phyloP scores from a whole-genome alignment of 2,888 invertebrate genomes.

The Onthophagus sagittarius region DNA sequence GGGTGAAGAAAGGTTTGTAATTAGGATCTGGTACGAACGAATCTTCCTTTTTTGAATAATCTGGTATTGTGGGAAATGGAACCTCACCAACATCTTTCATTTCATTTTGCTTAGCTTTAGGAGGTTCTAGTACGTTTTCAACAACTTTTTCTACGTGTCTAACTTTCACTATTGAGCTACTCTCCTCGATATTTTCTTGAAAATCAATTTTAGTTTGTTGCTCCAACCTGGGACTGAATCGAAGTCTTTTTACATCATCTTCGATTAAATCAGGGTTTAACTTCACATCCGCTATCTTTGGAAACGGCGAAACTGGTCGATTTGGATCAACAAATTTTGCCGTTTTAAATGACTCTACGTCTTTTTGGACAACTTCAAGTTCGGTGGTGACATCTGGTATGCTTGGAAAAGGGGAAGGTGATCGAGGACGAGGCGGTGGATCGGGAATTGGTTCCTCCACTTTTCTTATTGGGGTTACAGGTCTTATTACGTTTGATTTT shows the following conservation, averaged over 20 bases:
- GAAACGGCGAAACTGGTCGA: conserved; percentile 39
- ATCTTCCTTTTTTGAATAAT: conserved; percentile 29
- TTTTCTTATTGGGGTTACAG: conserved; percentile 23
- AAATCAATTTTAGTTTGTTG: conserved; percentile 3
- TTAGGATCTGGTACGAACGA: not conserved
- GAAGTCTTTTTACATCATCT: conserved; percentile 36
- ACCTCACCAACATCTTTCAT: not conserved
- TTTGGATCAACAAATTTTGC: conserved; percentile 22
- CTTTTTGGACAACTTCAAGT: conserved; percentile 30
- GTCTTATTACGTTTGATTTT: conserved; percentile 17
- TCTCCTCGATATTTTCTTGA: not conserved
- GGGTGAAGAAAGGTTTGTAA: conserved; percentile 33
- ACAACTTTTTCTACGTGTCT: not conserved
- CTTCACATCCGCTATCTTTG: conserved; percentile 39
- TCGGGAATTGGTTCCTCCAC: conserved; percentile 4
- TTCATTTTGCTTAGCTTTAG: not conserved
- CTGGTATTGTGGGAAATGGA: conserved; percentile 39
- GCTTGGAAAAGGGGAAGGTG: conserved; percentile 41
- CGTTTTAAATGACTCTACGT: conserved; percentile 31
- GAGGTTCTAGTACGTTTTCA: not conserved
- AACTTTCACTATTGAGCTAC: not conserved
- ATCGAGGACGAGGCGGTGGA: conserved; percentile 10
- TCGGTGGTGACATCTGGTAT: conserved; percentile 40
- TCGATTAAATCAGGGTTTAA: conserved; percentile 42
- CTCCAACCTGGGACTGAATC: conserved; percentile 34